Evolutionary conservation across 1,140 invertebrate species (phyloP), one percentile per base, ranked within the genome.

Genomic region (Laodelphax striatellus): DNA sequence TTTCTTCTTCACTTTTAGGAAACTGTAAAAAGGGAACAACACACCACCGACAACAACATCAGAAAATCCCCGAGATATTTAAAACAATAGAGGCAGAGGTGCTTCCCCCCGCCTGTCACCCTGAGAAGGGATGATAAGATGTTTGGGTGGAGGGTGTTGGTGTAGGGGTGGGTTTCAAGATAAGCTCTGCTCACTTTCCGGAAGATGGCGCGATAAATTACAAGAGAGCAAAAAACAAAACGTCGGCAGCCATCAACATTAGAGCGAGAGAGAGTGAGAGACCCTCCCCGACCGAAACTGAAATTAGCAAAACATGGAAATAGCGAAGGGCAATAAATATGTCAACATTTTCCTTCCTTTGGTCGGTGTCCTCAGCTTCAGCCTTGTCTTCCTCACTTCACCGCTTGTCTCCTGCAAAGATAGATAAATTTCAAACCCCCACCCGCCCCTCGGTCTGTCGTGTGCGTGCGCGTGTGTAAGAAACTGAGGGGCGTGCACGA

Each of bases 231-330:
- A 59, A 58, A 59, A 59, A 59, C 43, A 59, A 59, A 59, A 59
- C 43, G 46, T 34, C 22, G 22, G 46, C 46, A 52, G 22, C 28
- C 24, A 52, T 52, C 24, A 59, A 52, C 34, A 44, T 38, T 41
- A 34, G 22, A 44, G 34, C 10, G 34, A 38, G 34, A 38, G 34
- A 9, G 34, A 9, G 9, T 4, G 24, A 28, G 10, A 11, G 34
- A 11, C 34, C 9, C 10, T 38, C 3, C 19, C 6, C 16, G 13
- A 16, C 21, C n/a, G 43, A 59, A 50, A 44, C 44, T 59, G 46
- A 44, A 59, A 59, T 59, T 59, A 59, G 57, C 50, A 44, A 59
- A 59, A 59, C 57, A 59, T 59, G 57, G 57, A 52, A 59, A 59
- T 59, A 38, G 57, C 43, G 57, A 59, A 59, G 19, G 44, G 57